phyloP scores from a whole-genome alignment of 2,888 invertebrate species.

The Apodemia duryi region DNA sequence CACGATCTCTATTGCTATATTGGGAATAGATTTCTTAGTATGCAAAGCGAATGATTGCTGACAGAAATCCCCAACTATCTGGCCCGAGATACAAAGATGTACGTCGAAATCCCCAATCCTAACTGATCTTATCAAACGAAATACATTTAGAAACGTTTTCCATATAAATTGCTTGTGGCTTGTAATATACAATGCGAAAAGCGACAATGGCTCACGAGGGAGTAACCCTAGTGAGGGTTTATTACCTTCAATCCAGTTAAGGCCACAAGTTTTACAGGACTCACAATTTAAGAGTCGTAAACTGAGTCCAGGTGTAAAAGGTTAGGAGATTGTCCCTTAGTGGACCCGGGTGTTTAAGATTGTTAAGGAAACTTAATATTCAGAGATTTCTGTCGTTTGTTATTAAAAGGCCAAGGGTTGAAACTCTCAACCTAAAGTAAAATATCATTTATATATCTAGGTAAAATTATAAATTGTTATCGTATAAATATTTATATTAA shows the following conservation, averaged over 20 bases:
- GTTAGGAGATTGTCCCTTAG: not conserved
- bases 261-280: constrained; percentile 34
- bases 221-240: constrained; percentile 41
- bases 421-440: not conserved
- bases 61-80: constrained; percentile 31
- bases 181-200: constrained; percentile 51
- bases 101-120: constrained; percentile 30
- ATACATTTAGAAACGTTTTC: constrained; percentile 55
- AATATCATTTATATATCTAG: not conserved
- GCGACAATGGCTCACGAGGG: constrained; percentile 53
- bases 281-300: constrained; percentile 29
- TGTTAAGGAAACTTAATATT: not conserved
- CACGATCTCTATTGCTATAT: constrained; percentile 13
- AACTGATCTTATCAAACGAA: constrained; percentile 48
- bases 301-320: constrained; percentile 10
- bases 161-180: constrained; percentile 59
- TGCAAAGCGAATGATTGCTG: constrained; percentile 32
- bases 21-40: constrained; percentile 28
- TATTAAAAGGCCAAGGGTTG: not conserved
- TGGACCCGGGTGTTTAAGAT: constrained; percentile 2
- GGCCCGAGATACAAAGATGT: constrained; percentile 31
- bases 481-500: no score
- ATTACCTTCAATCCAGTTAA: constrained; percentile 38
- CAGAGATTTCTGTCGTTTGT: not conserved
- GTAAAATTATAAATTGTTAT: no score